These are phyloP conservation scores for Tigriopus californicus DNA, from an alignment of 2,888 invertebrate genomes.

Conservation along the genomic window DNA sequence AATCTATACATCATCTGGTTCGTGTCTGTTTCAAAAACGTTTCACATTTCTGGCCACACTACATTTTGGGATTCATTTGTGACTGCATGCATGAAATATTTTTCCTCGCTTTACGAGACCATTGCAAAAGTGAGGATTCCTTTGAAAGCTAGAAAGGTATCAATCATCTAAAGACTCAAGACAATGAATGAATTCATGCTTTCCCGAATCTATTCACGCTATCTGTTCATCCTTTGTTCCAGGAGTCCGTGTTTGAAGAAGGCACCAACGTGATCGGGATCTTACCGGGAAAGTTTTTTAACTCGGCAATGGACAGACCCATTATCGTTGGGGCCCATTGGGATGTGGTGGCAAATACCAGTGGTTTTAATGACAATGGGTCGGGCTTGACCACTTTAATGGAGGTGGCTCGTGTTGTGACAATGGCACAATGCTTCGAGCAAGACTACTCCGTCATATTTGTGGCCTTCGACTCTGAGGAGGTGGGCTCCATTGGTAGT, in stretches of 20 bases:
- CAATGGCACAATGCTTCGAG: constrained; percentile 21
- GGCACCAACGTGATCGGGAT: constrained; percentile 24
- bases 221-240: neutral
- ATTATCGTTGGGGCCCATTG: constrained; percentile 26
- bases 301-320: constrained; percentile 24
- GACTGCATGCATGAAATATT: too few species aligned
- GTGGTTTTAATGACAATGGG: constrained; percentile 26
- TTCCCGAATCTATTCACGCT: too few species aligned
- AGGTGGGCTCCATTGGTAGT: constrained; percentile 25
- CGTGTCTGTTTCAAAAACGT: too few species aligned
- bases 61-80: too few species aligned
- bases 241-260: neutral
- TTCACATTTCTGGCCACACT: too few species aligned
- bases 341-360: constrained; percentile 24
- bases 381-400: constrained; percentile 26
- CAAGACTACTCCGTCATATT: constrained; percentile 24
- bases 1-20: too few species aligned
- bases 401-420: constrained; percentile 24
- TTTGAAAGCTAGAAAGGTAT: too few species aligned
- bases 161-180: too few species aligned
- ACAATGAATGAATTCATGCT: too few species aligned
- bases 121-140: too few species aligned
- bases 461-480: constrained; percentile 27
- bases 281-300: constrained; percentile 24
- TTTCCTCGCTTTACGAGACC: too few species aligned